Evolutionary conservation across 2,888 invertebrate genomes (phyloP).

Genomic region (Cheilosia pagana): DNA sequence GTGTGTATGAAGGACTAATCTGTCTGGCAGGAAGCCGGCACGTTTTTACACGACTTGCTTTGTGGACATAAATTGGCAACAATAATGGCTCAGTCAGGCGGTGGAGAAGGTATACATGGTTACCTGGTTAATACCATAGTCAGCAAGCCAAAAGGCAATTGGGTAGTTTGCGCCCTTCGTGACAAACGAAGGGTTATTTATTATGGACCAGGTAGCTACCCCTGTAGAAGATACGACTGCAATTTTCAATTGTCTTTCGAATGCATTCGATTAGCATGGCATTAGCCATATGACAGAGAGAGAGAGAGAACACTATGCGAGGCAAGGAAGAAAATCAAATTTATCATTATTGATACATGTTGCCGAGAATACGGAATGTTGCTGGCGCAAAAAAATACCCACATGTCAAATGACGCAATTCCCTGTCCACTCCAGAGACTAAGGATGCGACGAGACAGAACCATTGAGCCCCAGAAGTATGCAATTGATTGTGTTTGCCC

Average conservation of each 20-base stretch:
- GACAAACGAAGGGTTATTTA: constrained; percentile 62
- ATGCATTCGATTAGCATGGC: constrained; percentile 55
- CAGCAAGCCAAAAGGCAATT: constrained; percentile 46
- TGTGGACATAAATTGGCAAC: constrained; percentile 60
- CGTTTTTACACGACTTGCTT: constrained; percentile 33
- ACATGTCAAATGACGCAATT: constrained; percentile 55
- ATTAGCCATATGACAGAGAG: constrained; percentile 13
- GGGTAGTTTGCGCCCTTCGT: constrained; percentile 26
- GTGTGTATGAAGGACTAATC: constrained; percentile 44
- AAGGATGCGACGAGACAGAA: constrained; percentile 3
- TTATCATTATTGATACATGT: constrained; percentile 67
- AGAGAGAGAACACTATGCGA: neutral
- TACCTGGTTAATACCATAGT: constrained; percentile 24
- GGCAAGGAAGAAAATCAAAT: constrained; percentile 27
- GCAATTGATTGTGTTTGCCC: constrained; percentile 54
- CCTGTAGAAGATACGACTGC: constrained; percentile 18
- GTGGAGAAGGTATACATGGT: neutral
- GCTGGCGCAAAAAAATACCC: constrained; percentile 62
- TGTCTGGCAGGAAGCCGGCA: constrained; percentile 51
- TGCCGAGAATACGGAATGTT: constrained; percentile 67
- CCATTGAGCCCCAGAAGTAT: constrained; percentile 20
- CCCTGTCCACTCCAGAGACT: constrained; percentile 26
- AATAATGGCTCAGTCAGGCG: constrained; percentile 50
- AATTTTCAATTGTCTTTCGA: constrained; percentile 62
- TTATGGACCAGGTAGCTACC: constrained; percentile 2